phyloP scores from a whole-genome alignment of 2,888 invertebrate genomes.

The Mimachlamys varia region DNA sequence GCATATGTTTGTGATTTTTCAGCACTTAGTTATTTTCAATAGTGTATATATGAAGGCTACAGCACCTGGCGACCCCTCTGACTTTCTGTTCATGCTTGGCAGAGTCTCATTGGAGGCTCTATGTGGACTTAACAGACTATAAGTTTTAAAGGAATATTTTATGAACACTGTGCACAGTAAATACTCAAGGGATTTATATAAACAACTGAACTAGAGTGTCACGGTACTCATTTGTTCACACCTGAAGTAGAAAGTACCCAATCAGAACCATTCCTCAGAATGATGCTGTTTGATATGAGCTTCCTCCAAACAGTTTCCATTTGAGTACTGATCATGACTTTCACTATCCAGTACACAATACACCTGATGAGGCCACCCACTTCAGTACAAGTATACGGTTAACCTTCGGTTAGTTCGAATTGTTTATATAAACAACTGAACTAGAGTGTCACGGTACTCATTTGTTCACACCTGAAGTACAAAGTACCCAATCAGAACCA shows the following conservation, averaged over 20 bases:
- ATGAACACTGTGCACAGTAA: background rate
- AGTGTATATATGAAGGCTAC: background rate
- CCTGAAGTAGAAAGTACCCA: background rate
- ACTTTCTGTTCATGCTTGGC: background rate
- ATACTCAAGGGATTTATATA: background rate
- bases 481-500: background rate
- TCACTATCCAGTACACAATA: background rate
- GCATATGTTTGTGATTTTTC: constrained; percentile 22
- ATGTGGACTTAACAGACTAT: background rate
- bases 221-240: background rate
- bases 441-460: background rate
- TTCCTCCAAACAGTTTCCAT: background rate
- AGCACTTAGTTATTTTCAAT: constrained; percentile 16
- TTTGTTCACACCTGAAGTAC: background rate
- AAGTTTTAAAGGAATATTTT: background rate
- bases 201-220: background rate
- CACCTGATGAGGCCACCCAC: no score
- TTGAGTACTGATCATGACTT: no score
- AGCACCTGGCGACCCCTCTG: background rate
- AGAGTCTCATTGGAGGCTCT: background rate
- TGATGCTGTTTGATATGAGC: background rate
- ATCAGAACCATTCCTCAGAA: background rate
- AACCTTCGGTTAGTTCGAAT: no score
- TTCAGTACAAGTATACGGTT: no score
- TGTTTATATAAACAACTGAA: background rate